These are phyloP conservation scores for Cerastis leucographa DNA, from an alignment of 2,888 invertebrate species.

Conservation along the genomic window DNA sequence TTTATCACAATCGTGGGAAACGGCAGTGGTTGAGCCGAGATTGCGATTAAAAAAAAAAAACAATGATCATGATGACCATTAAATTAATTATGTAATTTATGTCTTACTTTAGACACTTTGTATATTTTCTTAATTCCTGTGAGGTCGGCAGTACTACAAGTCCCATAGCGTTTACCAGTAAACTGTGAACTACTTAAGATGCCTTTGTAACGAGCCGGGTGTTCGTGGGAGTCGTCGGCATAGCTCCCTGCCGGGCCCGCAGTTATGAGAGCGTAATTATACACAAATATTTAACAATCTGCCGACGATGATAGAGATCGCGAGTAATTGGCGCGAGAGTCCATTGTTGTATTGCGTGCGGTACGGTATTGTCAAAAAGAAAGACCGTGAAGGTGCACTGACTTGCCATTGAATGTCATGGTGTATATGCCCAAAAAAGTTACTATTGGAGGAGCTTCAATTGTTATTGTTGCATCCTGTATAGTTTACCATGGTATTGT, in stretches of 20 bases:
- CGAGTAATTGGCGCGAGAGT: constrained; percentile 29
- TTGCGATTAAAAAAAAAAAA: too few relatives aligned
- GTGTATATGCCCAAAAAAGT: neutral
- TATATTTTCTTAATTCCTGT: constrained; percentile 14
- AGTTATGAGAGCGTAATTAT: constrained; percentile 56
- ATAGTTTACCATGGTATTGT: neutral
- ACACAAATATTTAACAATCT: constrained; percentile 57
- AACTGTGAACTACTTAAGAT: constrained; percentile 50
- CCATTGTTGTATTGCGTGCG: neutral
- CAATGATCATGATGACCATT: neutral
- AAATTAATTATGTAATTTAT: constrained; percentile 42
- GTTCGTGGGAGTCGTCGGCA: constrained; percentile 39
- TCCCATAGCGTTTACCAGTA: constrained; percentile 41
- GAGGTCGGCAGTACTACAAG: neutral
- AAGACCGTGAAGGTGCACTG: neutral
- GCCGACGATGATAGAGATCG: constrained; percentile 48
- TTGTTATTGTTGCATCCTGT: neutral
- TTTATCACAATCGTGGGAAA: constrained; percentile 28
- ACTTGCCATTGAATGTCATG: neutral
- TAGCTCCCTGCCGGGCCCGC: constrained; percentile 27
- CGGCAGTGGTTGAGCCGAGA: neutral
- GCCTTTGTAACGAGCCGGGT: constrained; percentile 34
- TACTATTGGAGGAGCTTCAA: neutral
- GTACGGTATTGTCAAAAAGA: neutral
- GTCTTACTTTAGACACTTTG: constrained; percentile 18